These are phyloP conservation scores for Synergus laeviventris DNA, from an alignment of 2,888 invertebrate genomes.

Conservation along the genomic window DNA sequence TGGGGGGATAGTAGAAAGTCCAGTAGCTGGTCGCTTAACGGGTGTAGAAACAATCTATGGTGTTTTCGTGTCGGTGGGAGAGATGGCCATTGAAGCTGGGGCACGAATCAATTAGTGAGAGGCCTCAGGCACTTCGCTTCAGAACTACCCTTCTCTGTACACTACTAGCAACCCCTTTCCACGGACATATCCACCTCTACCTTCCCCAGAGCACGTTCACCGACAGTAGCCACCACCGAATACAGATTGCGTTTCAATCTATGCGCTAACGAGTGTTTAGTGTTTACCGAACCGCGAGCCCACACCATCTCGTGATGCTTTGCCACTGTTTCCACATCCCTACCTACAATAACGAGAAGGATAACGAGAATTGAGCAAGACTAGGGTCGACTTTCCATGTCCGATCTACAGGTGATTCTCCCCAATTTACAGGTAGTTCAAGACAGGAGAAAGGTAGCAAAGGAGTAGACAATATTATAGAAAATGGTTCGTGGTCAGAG, in stretches of 20 bases:
- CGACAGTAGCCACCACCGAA: conserved; percentile 65
- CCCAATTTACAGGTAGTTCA: background rate
- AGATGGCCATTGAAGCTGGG: conserved; percentile 63
- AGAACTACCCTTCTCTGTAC: conserved; percentile 65
- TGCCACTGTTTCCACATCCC: conserved; percentile 69
- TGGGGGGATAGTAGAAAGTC: conserved; percentile 51
- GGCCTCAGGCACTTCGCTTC: conserved; percentile 63
- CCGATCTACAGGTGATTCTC: conserved; percentile 39
- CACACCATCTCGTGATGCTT: conserved; percentile 59
- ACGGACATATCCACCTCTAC: conserved; percentile 54
- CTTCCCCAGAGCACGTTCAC: conserved; percentile 51
- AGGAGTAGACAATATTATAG: background rate
- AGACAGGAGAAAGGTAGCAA: background rate
- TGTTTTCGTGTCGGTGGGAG: conserved; percentile 61
- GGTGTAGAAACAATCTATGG: conserved; percentile 57
- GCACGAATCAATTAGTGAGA: conserved; percentile 71
- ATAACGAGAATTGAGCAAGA: conserved; percentile 52
- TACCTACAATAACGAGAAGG: conserved; percentile 64
- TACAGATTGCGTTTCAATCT: conserved; percentile 75
- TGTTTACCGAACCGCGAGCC: conserved; percentile 74
- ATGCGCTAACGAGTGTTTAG: conserved; percentile 75
- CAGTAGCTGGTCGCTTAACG: conserved; percentile 52
- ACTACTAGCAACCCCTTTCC: conserved; percentile 54
- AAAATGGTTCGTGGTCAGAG: background rate
- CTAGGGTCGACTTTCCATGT: conserved; percentile 22